Conservation (phyloP, 2,797 vertebrate genomes). For the Sebastes taczanowskii region DNA sequence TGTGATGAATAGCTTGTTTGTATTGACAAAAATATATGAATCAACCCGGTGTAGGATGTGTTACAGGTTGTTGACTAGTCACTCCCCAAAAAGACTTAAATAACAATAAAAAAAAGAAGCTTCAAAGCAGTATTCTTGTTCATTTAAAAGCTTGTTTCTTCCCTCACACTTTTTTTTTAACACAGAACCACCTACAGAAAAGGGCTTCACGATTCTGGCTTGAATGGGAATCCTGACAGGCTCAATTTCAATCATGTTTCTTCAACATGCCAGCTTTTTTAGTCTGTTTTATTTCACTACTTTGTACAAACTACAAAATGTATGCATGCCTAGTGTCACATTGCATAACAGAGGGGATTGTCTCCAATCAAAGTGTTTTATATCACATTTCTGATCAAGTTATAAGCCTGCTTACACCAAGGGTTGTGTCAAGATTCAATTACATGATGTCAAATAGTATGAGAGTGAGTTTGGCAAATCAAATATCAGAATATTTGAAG, state of each 20-base stretch:
- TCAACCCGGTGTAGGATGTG: not conserved
- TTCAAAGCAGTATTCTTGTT: not conserved
- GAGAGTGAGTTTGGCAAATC: not conserved
- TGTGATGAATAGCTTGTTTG: not conserved
- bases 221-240: too few species aligned
- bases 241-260: too few species aligned
- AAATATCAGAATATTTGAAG: not conserved
- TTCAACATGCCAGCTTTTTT: not conserved
- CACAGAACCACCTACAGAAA: not conserved
- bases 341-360: not conserved
- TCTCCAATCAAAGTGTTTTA: not conserved
- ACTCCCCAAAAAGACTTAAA: too few species aligned
- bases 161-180: not conserved
- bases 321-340: not conserved
- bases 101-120: too few species aligned
- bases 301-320: not conserved
- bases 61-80: too few species aligned
- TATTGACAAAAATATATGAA: not conserved
- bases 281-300: not conserved
- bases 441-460: not conserved
- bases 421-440: not conserved
- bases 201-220: too few species aligned
- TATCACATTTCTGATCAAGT: not conserved
- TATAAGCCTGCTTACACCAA: not conserved
- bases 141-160: not conserved